These are phyloP conservation scores for Myodes glareolus DNA, from an alignment of 2,113 vertebrate species.

Conservation along the genomic window DNA sequence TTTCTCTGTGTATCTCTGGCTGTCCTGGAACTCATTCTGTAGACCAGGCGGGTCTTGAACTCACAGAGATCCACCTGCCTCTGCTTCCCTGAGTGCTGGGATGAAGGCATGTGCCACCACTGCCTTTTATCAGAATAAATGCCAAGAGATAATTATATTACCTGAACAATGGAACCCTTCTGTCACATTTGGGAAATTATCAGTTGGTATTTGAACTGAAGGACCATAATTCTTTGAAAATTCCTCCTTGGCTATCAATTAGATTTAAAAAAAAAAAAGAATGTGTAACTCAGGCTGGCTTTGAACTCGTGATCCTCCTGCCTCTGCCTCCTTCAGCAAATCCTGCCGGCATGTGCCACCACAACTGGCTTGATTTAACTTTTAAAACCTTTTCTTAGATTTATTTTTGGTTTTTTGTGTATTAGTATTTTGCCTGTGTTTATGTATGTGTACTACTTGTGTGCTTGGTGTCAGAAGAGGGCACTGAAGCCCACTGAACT, in stretches of 20 bases:
- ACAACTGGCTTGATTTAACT: neutral
- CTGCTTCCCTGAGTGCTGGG: too few relatives aligned
- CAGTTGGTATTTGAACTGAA: slow-evolving; percentile 13
- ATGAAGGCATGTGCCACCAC: too few relatives aligned
- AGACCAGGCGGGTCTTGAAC: too few relatives aligned
- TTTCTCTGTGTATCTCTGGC: too few relatives aligned
- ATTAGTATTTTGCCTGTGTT: neutral
- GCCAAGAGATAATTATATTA: neutral
- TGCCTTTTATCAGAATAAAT: slow-evolving; percentile 22
- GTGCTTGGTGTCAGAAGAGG: neutral
- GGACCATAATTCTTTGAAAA: slow-evolving; percentile 27
- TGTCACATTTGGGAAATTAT: neutral
- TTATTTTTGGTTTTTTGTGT: neutral
- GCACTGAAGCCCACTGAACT: neutral
- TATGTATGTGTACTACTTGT: neutral
- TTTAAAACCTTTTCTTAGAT: neutral
- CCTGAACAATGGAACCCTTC: neutral
- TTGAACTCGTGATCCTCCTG: too few relatives aligned
- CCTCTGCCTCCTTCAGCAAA: too few relatives aligned
- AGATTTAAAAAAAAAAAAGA: neutral
- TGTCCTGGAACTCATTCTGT: too few relatives aligned
- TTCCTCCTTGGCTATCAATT: neutral
- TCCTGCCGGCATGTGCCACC: too few relatives aligned
- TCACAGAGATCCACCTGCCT: too few relatives aligned
- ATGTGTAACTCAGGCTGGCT: too few relatives aligned